Evolutionary conservation across 2,113 vertebrate genomes (phyloP).

Genomic region (Conger conger): DNA sequence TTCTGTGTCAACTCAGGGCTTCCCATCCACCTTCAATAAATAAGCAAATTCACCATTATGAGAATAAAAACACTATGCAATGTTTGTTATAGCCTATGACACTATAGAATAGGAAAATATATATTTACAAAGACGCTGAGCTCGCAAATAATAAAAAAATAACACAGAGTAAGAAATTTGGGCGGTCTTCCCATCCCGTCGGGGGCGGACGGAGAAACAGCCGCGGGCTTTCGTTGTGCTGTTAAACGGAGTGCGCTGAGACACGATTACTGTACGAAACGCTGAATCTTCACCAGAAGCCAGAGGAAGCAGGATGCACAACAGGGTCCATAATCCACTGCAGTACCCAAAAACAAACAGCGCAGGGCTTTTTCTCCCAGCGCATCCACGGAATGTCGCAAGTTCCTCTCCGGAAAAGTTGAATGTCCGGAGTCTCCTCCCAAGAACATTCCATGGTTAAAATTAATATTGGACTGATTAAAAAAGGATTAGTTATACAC

Average conservation of each 20-base stretch:
- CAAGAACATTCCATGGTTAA: neutral
- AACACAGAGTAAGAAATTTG: neutral
- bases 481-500: neutral
- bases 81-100: slow-evolving; percentile 4
- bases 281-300: slow-evolving; percentile 15
- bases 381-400: slow-evolving; percentile 12
- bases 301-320: slow-evolving; percentile 10
- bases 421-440: neutral
- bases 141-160: slow-evolving; percentile 3
- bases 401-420: too few species aligned
- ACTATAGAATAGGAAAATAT: slow-evolving; percentile 21
- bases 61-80: slow-evolving; percentile 14
- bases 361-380: neutral
- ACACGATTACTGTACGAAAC: slow-evolving; percentile 12
- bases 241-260: slow-evolving; percentile 10
- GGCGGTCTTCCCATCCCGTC: neutral
- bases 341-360: neutral
- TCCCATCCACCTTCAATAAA: slow-evolving; percentile 18
- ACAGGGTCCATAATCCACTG: neutral
- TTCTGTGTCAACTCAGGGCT: neutral
- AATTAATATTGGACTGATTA: neutral
- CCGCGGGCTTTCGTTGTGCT: neutral
- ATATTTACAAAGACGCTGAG: slow-evolving; percentile 18
- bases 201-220: neutral
- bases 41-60: slow-evolving; percentile 18